Base-by-base conservation (phyloP, 2,113 vertebrate genomes). In the Sigmodon hispidus region DNA sequence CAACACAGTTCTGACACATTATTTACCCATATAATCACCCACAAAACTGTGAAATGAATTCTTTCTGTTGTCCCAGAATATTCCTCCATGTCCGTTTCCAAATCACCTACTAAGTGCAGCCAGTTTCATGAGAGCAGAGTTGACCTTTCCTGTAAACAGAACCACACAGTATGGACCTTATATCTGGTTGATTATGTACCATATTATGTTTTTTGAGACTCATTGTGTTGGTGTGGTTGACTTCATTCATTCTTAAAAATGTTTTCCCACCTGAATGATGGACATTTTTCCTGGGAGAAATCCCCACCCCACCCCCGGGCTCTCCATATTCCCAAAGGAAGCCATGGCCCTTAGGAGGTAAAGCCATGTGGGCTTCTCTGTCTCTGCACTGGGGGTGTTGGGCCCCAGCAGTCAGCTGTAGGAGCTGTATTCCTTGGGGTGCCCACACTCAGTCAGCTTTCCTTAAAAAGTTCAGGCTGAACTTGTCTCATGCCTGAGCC, bases 81-180 rank as follows among this genome's bases (percentile, higher is more conserved):
- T 34, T 40, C 80, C 12, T 7, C 52, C 34, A 21, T 59, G 22
- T 45, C 36, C 48, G 22, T 40, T 57, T 40, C 52, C 36, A 81
- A 40, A n/a, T n/a, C 52, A 57, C 10, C 17, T n/a, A 26, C 36
- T 13, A 57, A 22, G 52, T n/a, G 11, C 3, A 11, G 52, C 52
- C 52, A 81, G 21, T 26, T n/a, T 59, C 79, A 15, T 40, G 29
- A 24, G 55, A 26, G 36, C 7, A 57, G 72, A 75, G 24, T 34
- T 73, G 40, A 48, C 17, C 43, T 84, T 29, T 61, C 59, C 24
- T 7, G 13, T 75, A 31, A 61, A 59, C 7, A 24, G 40, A 87
- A 76, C 22, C 69, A 3, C 6, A 45, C 1, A 7, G 5, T 6
- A 3, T 1, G 10, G 7, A 65, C 15, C 55, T 22, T 7, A 1